Percentiles rank a stretch among this genome's conserved stretches.
These are phyloP conservation scores for Vicugna pacos DNA, from an alignment of 2,113 vertebrate species.

Conservation along the genomic window DNA sequence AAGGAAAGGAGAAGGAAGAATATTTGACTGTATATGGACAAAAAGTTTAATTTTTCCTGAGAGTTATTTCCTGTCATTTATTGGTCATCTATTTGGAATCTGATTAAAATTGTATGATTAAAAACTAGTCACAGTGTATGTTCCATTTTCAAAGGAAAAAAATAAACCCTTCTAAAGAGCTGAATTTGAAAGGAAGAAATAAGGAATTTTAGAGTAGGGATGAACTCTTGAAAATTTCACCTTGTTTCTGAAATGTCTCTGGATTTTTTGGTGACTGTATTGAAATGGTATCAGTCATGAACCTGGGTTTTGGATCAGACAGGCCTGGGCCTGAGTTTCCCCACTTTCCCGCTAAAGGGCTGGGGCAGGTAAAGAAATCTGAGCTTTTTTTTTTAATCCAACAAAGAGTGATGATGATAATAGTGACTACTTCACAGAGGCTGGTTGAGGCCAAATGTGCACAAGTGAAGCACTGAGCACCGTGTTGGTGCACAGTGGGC, in stretches of 20 bases:
- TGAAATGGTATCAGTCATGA: neutral
- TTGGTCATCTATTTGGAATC: neutral
- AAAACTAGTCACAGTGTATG: neutral
- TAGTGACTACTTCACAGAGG: neutral
- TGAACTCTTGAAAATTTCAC: conserved; percentile 11
- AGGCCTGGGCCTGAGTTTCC: neutral
- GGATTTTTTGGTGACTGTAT: neutral
- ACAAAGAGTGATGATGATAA: neutral
- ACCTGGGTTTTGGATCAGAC: neutral
- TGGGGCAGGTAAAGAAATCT: neutral
- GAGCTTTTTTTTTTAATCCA: neutral
- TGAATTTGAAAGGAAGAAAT: conserved; percentile 25
- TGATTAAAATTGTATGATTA: neutral
- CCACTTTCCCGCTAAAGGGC: neutral
- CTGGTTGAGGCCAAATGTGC: neutral
- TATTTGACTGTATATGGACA: neutral
- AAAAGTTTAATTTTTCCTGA: neutral
- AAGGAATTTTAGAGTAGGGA: neutral
- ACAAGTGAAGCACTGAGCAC: neutral
- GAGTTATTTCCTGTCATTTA: neutral
- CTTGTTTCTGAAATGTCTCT: neutral
- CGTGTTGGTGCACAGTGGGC: neutral
- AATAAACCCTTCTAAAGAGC: neutral
- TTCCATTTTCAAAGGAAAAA: conserved; percentile 27
- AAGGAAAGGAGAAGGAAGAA: neutral